A percentile compares a stretch with the other conserved stretches of the same genome.
These are phyloP conservation scores for Crotalus viridis DNA, from an alignment of 2,113 vertebrate species.

Conservation along the genomic window DNA sequence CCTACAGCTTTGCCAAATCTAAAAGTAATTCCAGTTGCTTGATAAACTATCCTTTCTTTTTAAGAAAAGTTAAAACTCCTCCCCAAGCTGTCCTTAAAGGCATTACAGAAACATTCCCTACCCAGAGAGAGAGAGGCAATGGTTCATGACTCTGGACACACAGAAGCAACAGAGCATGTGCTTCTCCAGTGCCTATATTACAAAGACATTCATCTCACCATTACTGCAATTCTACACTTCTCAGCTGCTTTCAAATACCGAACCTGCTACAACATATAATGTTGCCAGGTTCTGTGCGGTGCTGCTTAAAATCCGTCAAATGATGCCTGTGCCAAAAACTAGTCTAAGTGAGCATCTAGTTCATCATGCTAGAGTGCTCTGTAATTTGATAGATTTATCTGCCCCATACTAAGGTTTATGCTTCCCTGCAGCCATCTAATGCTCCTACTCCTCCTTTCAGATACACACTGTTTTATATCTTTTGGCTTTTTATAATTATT, in stretches of 20 bases:
- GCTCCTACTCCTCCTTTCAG: background rate
- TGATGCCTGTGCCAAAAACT: background rate
- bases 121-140: background rate
- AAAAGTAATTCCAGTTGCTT: background rate
- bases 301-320: background rate
- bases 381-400: background rate
- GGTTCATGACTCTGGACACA: background rate
- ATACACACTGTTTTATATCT: background rate
- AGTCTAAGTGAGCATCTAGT: background rate
- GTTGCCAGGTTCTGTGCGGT: background rate
- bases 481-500: background rate
- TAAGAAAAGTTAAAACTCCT: background rate
- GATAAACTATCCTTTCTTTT: background rate
- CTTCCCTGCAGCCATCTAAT: background rate
- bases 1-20: background rate
- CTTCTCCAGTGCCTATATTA: background rate
- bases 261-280: background rate
- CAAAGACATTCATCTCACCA: background rate
- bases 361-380: background rate
- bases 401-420: background rate
- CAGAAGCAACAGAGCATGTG: background rate
- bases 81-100: background rate
- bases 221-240: background rate
- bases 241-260: background rate
- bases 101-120: background rate